A percentile compares a stretch with the other conserved stretches of the same genome.
Evolutionary conservation across 2,888 invertebrate species (phyloP).

Genomic region (Parelbella ahira): DNA sequence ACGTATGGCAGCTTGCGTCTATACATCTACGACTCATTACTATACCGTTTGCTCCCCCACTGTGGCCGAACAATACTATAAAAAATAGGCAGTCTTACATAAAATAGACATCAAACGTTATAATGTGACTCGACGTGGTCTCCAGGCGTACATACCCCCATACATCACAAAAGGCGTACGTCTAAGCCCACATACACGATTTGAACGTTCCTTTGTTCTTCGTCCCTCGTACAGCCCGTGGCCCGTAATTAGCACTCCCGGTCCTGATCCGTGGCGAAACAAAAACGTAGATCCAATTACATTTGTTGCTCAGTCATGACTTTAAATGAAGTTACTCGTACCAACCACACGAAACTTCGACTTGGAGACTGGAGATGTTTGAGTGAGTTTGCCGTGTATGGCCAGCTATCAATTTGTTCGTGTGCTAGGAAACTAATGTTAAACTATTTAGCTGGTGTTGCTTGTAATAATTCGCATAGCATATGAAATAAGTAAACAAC

Average conservation of each 20-base stretch:
- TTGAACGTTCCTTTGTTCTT: constrained; percentile 47
- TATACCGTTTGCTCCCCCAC: constrained; percentile 54
- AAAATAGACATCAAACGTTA: constrained; percentile 27
- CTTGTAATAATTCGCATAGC: constrained; percentile 17
- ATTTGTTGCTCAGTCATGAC: constrained; percentile 51
- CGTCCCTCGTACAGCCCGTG: constrained; percentile 39
- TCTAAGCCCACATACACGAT: constrained; percentile 38
- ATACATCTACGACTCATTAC: constrained; percentile 57
- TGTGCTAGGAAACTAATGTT: constrained; percentile 17
- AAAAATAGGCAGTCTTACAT: constrained; percentile 36
- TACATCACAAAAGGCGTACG: constrained; percentile 32
- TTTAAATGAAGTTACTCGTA: constrained; percentile 44
- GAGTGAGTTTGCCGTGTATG: constrained; percentile 8
- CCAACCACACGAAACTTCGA: constrained; percentile 17
- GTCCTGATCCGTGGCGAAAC: constrained; percentile 33
- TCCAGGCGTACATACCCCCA: constrained; percentile 26
- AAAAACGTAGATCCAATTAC: constrained; percentile 43
- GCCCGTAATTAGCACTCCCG: constrained; percentile 41
- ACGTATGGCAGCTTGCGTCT: constrained; percentile 38
- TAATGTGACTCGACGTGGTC: constrained; percentile 23
- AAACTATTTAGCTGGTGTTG: constrained; percentile 16
- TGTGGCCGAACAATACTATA: constrained; percentile 50
- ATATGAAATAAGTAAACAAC: constrained; percentile 11
- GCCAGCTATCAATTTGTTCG: neutral
- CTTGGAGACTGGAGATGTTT: constrained; percentile 10